Base-by-base conservation (phyloP, 2,797 vertebrate genomes). In the Garrulus glandarius region DNA sequence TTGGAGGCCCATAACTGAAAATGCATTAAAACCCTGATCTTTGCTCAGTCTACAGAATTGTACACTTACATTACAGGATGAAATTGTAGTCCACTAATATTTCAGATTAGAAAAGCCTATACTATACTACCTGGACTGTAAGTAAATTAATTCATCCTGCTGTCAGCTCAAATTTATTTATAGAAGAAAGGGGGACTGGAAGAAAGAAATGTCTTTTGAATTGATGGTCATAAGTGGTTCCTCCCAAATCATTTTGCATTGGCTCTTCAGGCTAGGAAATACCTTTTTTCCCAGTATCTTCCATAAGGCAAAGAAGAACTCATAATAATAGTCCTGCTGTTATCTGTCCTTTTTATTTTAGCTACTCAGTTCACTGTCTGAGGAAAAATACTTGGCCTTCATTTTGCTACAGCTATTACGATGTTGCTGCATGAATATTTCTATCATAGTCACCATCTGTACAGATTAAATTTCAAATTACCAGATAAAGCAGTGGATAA, bases 401-500 rank as follows among this genome's bases (percentile, higher is more conserved):
- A 60, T 64, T 96, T 76, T 84, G 68, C 80, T 64, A 72, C 81
- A 84, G 52, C 64, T 92, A 29, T 84, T 72, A 82, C 15, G 55
- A 50, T 37, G 37, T 20, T 93, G 61, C 63, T 67, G 34, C 79
- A 86, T 43, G 39, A 94, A 63, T 79, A 79, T 49, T 91, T 96
- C 76, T 69, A 88, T 57, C 22, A 75, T 19, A 15, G 47, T 57
- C 93, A 94, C 79, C 26, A 88, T 26, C 59, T 75, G 79, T 55
- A 77, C 55, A 76, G 64, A 93, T 84, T 61, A 57, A 44, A 86
- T 95, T 96, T 95, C 87, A 95, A 94, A 88, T 64, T 90, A 78
- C 57, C 67, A 95, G 70, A 72, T 92, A 74, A 81, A 89, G 34
- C 3, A 32, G 29, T 56, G 34, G 87, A 69, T 76, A 82, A 91